Evolutionary conservation across 2,113 vertebrate species (phyloP).

Genomic region (Erythrolamprus reginae): DNA sequence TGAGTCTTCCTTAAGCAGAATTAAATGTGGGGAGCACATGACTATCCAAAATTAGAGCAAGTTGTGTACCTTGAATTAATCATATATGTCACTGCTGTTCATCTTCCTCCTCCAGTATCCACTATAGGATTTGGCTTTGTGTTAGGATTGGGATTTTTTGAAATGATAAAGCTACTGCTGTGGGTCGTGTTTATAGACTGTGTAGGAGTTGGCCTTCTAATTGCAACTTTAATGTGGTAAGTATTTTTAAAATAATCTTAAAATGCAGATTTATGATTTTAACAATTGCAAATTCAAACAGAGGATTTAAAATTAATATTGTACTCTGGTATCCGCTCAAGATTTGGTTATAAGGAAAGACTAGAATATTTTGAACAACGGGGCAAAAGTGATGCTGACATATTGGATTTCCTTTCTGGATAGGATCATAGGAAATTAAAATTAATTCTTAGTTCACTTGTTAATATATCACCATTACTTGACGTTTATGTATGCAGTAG

Average conservation of each 20-base stretch:
- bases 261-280: neutral
- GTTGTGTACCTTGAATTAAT: neutral
- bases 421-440: neutral
- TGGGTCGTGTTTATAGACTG: slow-evolving; percentile 99
- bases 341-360: neutral
- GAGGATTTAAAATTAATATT: neutral
- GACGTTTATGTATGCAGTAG: neutral
- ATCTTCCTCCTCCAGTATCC: slow-evolving; percentile 75
- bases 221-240: slow-evolving; percentile 97
- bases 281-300: neutral
- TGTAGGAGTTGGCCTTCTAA: slow-evolving; percentile 90
- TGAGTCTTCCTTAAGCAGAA: neutral
- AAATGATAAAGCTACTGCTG: slow-evolving; percentile 90
- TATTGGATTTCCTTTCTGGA: neutral
- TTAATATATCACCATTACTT: neutral
- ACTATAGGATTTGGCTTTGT: slow-evolving; percentile 95
- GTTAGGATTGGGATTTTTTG: slow-evolving; percentile 87
- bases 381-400: neutral
- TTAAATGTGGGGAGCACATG: neutral
- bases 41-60: neutral
- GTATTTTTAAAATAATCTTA: slow-evolving; percentile 42
- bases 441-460: neutral
- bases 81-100: neutral
- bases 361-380: neutral
- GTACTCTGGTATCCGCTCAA: neutral